Percentiles rank a stretch among this genome's conserved stretches.
These are phyloP conservation scores for Chloebia gouldiae DNA, from an alignment of 2,113 vertebrate species.

Conservation along the genomic window DNA sequence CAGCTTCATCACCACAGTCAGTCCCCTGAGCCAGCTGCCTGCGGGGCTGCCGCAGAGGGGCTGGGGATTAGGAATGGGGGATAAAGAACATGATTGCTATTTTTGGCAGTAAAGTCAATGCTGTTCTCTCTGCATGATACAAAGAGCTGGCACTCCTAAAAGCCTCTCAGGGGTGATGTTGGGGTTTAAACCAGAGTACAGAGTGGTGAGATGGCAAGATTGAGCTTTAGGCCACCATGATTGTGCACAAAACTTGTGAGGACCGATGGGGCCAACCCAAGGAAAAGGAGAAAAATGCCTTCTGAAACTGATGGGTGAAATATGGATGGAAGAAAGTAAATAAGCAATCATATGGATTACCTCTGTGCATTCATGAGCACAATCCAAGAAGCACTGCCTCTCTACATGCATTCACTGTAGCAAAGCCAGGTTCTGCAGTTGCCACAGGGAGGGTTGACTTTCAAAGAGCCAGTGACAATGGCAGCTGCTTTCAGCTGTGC, in stretches of 20 bases:
- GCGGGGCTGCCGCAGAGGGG: accelerated
- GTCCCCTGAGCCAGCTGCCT: neutral
- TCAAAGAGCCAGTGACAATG: constrained; percentile 32
- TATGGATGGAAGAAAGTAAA: neutral
- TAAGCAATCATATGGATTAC: neutral
- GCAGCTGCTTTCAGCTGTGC: constrained; percentile 40
- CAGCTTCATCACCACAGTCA: accelerated
- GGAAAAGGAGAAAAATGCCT: neutral
- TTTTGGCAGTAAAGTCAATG: neutral
- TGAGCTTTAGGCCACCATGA: neutral
- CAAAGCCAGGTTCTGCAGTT: constrained; percentile 43
- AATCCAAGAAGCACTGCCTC: neutral
- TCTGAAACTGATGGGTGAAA: neutral
- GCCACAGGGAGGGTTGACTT: constrained; percentile 31
- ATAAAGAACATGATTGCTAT: neutral
- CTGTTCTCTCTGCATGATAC: neutral
- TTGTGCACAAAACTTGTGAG: neutral
- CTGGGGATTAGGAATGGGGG: neutral
- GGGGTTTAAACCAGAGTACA: neutral
- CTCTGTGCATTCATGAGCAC: neutral
- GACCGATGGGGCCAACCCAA: neutral
- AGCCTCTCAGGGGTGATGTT: neutral
- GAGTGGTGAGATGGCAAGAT: neutral
- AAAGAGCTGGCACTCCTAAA: neutral
- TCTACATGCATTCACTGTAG: neutral